Evolutionary conservation across 1,140 invertebrate species (phyloP).

Genomic region (Cherax destructor): DNA sequence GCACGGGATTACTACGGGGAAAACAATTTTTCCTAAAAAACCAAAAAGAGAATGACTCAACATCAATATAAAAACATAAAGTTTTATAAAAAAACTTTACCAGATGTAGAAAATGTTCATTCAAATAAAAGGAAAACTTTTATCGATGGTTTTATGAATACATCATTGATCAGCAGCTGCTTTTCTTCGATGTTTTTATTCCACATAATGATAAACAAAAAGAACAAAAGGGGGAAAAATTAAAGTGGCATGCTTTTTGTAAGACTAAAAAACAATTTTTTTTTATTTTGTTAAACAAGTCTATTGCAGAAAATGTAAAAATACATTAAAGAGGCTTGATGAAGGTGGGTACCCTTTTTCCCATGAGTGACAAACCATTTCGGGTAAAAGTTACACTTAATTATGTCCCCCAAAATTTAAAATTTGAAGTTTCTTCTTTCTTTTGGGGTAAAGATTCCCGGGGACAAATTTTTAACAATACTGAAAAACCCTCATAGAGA

Average conservation of each 20-base stretch:
- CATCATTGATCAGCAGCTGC: conserved; percentile 1
- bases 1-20: background rate
- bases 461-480: conserved; percentile 5
- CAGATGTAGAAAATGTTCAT: background rate
- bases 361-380: background rate
- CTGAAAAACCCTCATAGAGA: background rate
- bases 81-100: background rate
- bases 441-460: background rate
- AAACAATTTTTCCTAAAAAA: background rate
- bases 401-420: background rate
- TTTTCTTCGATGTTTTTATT: conserved; percentile 36
- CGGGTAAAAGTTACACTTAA: background rate
- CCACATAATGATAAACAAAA: conserved; percentile 1
- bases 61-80: background rate
- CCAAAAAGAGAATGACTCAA: background rate
- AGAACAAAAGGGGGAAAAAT: conserved; percentile 3
- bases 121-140: conserved; percentile 9
- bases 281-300: background rate
- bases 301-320: background rate
- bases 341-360: conserved; percentile 19
- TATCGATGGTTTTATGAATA: conserved; percentile 30
- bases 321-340: conserved; percentile 38
- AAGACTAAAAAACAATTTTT: background rate
- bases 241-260: conserved; percentile 26
- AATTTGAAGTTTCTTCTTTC: conserved; percentile 24